phyloP scores from a whole-genome alignment of 2,888 invertebrate genomes.

The Nyleta sp. region DNA sequence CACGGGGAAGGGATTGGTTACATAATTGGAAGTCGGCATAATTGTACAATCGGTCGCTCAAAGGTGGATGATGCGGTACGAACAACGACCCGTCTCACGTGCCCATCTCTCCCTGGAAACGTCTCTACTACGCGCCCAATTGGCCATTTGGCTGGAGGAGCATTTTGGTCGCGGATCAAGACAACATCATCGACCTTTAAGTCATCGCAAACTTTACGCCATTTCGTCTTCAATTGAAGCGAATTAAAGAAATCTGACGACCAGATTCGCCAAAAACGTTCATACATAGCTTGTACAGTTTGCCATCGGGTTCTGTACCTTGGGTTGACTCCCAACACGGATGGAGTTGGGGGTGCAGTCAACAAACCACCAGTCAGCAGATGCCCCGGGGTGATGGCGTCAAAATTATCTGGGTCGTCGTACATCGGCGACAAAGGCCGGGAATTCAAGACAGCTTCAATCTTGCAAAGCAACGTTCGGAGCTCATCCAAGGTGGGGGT shows the following conservation, averaged over 20 bases:
- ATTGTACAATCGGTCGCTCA: no score
- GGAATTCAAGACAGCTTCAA: constrained; percentile 11
- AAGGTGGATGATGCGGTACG: no score
- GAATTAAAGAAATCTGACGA: constrained; percentile 1
- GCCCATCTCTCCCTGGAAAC: no score
- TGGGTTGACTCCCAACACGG: background rate
- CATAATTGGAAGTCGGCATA: no score
- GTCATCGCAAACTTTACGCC: background rate
- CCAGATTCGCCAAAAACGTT: constrained; percentile 8
- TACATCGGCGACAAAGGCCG: background rate
- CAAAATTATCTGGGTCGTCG: background rate
- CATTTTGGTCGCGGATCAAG: background rate
- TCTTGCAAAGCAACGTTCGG: background rate
- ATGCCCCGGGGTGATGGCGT: background rate
- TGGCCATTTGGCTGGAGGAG: background rate
- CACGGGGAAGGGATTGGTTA: no score
- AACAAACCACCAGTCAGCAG: background rate
- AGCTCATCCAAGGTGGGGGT: constrained; percentile 14
- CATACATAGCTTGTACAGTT: background rate
- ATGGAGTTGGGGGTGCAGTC: background rate
- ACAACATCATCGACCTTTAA: background rate
- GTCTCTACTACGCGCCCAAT: background rate
- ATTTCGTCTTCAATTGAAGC: background rate
- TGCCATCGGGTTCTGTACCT: background rate
- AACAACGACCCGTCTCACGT: no score